Percentiles rank a stretch among this genome's conserved stretches.
Evolutionary conservation across 2,797 vertebrate genomes (phyloP).

Genomic region (Erpetoichthys calabaricus): DNA sequence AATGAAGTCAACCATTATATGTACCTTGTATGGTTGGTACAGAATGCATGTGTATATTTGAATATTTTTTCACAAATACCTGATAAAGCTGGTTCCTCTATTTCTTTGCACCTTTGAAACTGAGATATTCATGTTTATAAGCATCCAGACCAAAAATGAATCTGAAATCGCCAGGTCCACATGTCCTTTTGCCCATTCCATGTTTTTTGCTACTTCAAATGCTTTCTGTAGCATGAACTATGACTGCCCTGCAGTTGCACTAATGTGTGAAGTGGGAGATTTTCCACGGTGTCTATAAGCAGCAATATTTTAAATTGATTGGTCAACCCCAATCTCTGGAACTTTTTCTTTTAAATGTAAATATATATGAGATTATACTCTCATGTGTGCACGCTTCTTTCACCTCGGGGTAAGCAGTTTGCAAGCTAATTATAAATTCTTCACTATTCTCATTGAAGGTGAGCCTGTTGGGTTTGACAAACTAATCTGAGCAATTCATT

Average conservation of each 20-base stretch:
- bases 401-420: conserved; percentile 16
- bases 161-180: no score
- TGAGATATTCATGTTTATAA: no score
- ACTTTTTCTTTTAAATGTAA: conserved; percentile 18
- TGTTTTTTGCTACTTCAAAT: background rate
- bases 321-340: background rate
- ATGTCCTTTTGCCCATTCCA: background rate
- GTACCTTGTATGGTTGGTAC: no score
- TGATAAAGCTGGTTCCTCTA: no score
- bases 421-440: conserved; percentile 3
- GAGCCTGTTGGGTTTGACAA: conserved; percentile 15
- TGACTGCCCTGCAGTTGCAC: conserved; percentile 1
- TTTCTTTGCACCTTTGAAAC: no score
- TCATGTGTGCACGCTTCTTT: background rate
- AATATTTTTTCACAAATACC: no score
- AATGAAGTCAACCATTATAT: no score
- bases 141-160: no score
- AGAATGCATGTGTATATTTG: no score
- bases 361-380: conserved; percentile 5
- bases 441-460: conserved; percentile 25
- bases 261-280: conserved; percentile 4
- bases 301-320: conserved; percentile 4
- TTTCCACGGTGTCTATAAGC: background rate
- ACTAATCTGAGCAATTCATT: no score
- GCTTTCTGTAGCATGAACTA: conserved; percentile 3